Base-by-base conservation (phyloP, 2,888 invertebrate genomes). In the Macrophya alboannulata region DNA sequence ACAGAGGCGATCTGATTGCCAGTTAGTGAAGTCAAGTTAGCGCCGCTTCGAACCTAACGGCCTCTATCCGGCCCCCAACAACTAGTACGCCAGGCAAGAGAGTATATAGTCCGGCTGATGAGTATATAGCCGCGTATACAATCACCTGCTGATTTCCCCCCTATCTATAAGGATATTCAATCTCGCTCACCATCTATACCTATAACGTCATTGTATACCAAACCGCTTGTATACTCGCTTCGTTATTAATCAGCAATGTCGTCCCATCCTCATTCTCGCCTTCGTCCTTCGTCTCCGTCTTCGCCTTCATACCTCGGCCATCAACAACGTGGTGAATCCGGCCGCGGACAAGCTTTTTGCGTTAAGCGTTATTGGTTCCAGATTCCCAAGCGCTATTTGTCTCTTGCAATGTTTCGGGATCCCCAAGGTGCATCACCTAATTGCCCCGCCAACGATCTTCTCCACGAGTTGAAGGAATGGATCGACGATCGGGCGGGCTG, bases 1-100 rank as follows among this genome's bases (percentile, higher is more conserved):
- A 92, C 92, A 92, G 90, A 90, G 90, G 90, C 91, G 91, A 92
- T 93, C 92, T 92, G 92, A 92, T 92, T 92, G 92, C 91, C 91
- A 90, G 92, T 92, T 92, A 92, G 91, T 85, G 89, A 88, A 90
- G 89, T 88, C 89, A 89, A 92, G 90, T 92, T 92, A 91, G 90
- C 90, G 88, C 89, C 90, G 89, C 89, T 91, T 90, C 89, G 87
- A 89, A 91, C 88, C 90, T 89, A 87, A 88, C 88, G 87, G 85
- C 87, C 88, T 87, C 51, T 40, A 68, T 15, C 31, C 68, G 31
- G 31, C 48, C 51, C 40, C 65, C 40, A 31, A 81, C 37, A 9
- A 48, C 25, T 4, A 45, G 59, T n/a, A 40, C 9, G 62, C 21
- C 21, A 40, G 59, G 21, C n/a, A 4, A 21, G 3, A 65, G 83